These are phyloP conservation scores for Semnopithecus entellus DNA, from an alignment of 2,113 vertebrate genomes.

Conservation along the genomic window DNA sequence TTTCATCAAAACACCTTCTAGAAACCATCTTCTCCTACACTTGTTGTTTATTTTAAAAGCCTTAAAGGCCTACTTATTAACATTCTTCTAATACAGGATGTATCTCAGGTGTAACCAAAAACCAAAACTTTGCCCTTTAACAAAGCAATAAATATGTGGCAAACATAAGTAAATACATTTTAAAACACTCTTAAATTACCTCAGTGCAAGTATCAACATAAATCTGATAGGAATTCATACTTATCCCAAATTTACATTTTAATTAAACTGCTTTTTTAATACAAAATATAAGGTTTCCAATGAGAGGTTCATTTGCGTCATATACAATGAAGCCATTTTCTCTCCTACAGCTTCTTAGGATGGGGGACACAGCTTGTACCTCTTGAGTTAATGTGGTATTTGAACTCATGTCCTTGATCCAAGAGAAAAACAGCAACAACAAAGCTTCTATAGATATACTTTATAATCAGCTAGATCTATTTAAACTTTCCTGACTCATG, in stretches of 20 bases:
- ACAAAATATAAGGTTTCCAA: neutral
- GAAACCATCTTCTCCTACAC: constrained; percentile 34
- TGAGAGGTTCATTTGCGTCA: neutral
- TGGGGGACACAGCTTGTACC: neutral
- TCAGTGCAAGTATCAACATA: neutral
- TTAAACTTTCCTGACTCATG: neutral
- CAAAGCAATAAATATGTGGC: neutral
- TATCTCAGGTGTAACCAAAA: neutral
- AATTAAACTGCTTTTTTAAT: neutral
- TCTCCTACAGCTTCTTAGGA: neutral
- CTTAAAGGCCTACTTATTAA: constrained; percentile 32
- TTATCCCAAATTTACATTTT: neutral
- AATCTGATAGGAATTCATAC: neutral
- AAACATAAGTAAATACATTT: neutral
- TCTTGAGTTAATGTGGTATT: neutral
- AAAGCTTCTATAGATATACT: neutral
- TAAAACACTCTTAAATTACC: neutral
- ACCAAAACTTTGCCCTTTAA: neutral
- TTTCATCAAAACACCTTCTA: constrained; percentile 51
- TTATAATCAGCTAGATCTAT: neutral
- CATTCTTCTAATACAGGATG: neutral
- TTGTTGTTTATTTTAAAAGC: constrained; percentile 55
- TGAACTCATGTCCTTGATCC: neutral
- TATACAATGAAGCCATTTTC: neutral
- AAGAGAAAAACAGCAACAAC: neutral